Conservation (phyloP, 2,888 invertebrate species). For the Onthophagus sagittarius region DNA sequence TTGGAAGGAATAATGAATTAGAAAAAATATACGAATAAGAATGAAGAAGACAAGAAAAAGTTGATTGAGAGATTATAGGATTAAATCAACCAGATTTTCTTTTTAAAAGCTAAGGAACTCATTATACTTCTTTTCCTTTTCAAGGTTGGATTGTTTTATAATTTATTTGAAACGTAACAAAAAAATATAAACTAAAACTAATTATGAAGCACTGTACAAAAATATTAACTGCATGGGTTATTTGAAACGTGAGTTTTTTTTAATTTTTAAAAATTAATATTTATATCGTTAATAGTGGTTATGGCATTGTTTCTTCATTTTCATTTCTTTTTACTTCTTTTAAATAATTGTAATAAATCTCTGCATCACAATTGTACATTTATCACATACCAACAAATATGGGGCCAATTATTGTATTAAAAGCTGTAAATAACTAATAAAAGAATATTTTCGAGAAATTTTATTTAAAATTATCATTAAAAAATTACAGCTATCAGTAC, state of each 20-base stretch:
- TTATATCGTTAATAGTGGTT: neutral
- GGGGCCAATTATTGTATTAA: neutral
- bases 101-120: neutral
- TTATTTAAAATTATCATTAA: neutral
- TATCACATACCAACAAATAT: neutral
- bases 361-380: neutral
- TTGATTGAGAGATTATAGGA: neutral
- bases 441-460: neutral
- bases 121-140: neutral
- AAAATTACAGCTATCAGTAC: neutral
- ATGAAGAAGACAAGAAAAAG: neutral
- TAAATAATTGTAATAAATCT: neutral
- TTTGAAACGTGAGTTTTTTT: neutral
- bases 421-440: neutral
- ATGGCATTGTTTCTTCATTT: neutral
- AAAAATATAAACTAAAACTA: neutral
- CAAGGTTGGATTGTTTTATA: neutral
- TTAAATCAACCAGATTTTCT: too few relatives aligned
- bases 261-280: neutral
- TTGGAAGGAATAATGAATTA: neutral
- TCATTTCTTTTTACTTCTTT: neutral
- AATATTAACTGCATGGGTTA: neutral
- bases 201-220: neutral
- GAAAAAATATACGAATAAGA: too few relatives aligned
- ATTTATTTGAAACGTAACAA: neutral